These are phyloP conservation scores for Blomia tropicalis DNA, from an alignment of 2,888 invertebrate genomes.

Conservation along the genomic window DNA sequence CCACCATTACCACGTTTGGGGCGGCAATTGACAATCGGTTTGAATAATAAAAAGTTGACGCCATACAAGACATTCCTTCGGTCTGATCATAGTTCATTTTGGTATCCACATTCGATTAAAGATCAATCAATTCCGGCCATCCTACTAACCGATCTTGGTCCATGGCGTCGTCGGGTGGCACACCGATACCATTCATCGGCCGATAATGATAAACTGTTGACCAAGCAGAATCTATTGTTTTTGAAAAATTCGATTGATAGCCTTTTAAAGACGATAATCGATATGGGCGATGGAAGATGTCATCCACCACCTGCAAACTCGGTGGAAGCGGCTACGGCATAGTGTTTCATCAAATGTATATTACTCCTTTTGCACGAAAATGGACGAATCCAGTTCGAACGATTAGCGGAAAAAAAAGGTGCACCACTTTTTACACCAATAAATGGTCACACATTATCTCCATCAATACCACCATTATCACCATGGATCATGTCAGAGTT, in stretches of 20 bases:
- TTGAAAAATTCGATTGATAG: conserved; percentile 23
- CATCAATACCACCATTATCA: neutral
- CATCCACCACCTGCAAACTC: neutral
- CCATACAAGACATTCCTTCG: conserved; percentile 23
- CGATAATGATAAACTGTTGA: conserved; percentile 21
- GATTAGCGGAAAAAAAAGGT: too few species aligned
- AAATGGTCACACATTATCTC: too few species aligned
- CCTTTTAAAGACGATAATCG: conserved; percentile 16
- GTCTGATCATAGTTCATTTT: conserved; percentile 24
- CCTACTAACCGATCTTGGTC: conserved; percentile 24
- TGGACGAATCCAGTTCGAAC: too few species aligned
- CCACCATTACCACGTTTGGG: conserved; percentile 14
- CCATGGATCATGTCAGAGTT: neutral
- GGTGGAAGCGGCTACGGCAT: conserved; percentile 5
- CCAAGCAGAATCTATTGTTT: conserved; percentile 18
- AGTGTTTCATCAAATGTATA: too few species aligned
- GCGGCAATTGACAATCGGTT: neutral
- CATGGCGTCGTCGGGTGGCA: conserved; percentile 20
- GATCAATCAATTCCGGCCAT: conserved; percentile 20
- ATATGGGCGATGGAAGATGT: conserved; percentile 15
- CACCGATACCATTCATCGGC: conserved; percentile 7
- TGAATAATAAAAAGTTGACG: neutral
- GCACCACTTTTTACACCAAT: too few species aligned
- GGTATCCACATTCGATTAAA: conserved; percentile 18
- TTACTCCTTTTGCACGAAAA: too few species aligned